Conservation (phyloP, 2,888 invertebrate species). For the Metalampra italica region DNA sequence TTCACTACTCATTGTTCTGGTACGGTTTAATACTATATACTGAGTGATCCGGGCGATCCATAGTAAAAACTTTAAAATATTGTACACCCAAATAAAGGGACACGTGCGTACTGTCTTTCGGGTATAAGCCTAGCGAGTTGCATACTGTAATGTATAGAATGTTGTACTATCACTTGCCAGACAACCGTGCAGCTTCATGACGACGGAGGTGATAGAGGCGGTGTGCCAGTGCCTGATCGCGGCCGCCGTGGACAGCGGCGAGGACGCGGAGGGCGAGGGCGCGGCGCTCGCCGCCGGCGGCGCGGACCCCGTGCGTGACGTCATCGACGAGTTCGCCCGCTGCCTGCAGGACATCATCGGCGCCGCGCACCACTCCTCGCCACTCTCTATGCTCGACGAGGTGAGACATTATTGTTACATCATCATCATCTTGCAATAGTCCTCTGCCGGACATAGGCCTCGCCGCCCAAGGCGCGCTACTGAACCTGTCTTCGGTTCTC, state of each 20-base stretch:
- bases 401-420: slow-evolving; percentile 15
- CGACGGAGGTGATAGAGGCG: slow-evolving; percentile 96
- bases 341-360: slow-evolving; percentile 95
- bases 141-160: no score
- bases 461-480: no score
- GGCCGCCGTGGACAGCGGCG: slow-evolving; percentile 89
- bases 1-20: no score
- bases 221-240: slow-evolving; percentile 97
- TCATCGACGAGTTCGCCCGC: slow-evolving; percentile 96
- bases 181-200: slow-evolving; percentile 94
- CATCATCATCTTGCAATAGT: neutral
- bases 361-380: slow-evolving; percentile 46
- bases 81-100: no score
- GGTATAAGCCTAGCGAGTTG: no score
- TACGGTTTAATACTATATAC: no score
- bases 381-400: slow-evolving; percentile 26
- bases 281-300: slow-evolving; percentile 85
- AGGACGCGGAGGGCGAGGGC: slow-evolving; percentile 64
- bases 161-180: slow-evolving; percentile 45
- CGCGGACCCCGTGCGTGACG: slow-evolving; percentile 82
- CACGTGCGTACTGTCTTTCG: no score
- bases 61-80: no score
- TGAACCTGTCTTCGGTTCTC: no score
- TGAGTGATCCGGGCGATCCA: no score
- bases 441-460: no score